These are phyloP conservation scores for Tamias sibiricus DNA, from an alignment of 2,113 vertebrate genomes.

Conservation along the genomic window DNA sequence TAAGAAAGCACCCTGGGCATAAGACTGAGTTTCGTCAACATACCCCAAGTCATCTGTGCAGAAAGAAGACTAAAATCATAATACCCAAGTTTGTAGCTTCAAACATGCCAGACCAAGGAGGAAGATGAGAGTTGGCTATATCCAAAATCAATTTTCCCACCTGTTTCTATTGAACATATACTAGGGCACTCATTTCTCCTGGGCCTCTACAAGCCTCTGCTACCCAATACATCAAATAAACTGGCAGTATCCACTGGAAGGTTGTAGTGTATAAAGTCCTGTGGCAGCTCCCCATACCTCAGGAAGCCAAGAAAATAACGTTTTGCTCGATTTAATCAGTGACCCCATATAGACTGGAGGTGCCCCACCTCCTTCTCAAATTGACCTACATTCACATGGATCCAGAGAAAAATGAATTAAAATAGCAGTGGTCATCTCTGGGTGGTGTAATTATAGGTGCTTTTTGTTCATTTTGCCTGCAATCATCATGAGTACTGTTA, in stretches of 20 bases:
- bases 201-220: no score
- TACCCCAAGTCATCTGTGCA: not conserved
- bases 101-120: not conserved
- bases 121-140: not conserved
- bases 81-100: not conserved
- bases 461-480: not conserved
- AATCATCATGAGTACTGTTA: not conserved
- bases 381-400: not conserved
- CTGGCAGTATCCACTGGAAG: not conserved
- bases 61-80: not conserved
- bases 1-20: not conserved
- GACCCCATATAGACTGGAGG: not conserved
- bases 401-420: not conserved
- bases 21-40: constrained; percentile 5
- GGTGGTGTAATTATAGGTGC: not conserved
- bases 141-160: not conserved
- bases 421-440: not conserved
- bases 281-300: not conserved
- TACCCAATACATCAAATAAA: no score
- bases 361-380: not conserved
- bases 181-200: no score
- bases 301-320: constrained; percentile 24
- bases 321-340: not conserved
- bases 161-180: not conserved
- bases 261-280: not conserved